Evolutionary conservation across 2,113 vertebrate species (phyloP), one percentile per base, ranked within the genome.

Genomic region (Hoplias malabaricus): DNA sequence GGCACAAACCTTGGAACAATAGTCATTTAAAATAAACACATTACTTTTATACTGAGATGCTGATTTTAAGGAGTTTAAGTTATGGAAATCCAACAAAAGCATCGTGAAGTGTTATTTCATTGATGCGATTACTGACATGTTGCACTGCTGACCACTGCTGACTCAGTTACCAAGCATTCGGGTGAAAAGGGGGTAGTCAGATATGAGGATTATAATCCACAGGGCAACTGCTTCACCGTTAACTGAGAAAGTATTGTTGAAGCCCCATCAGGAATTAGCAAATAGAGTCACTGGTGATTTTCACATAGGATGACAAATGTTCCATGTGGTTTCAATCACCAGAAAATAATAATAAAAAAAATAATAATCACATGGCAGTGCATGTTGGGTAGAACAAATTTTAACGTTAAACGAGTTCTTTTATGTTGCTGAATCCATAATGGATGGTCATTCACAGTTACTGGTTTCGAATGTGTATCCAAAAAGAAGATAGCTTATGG

Each of bases 1-100:
- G 25, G 92, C 92, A 80, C 93, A 96, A 62, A 96, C 93, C 93
- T 97, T 83, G 21, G 0, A 1, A n/a, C 2, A 42, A 36, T 10
- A 4, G 12, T 38, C 16, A 46, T 12, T 43, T 23, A 42, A 27
- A 43, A 34, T 67, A 43, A 46, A 63, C 2, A 12, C 16, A 29
- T 34, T 34, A 14, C 31, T 33, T 7, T 21, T 11, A 36, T n/a
- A 16, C 33, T 36, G 59, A 31, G 54, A 3, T 38, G 9, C 2
- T 31, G 19, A 68, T 23, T 38, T 5, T 40, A n/a, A 16, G 2
- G 29, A 14, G 13, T 10, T 25, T 13, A 71, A 34, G n/a, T 6
- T 43, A 69, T 27, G 7, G 16, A 10, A 34, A 19, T 36, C 59
- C 14, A 62, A 62, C 13, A 34, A 62, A 62, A 62, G 7, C 21